Conservation (phyloP, 2,797 vertebrate genomes). For the Poecilia velifera region DNA sequence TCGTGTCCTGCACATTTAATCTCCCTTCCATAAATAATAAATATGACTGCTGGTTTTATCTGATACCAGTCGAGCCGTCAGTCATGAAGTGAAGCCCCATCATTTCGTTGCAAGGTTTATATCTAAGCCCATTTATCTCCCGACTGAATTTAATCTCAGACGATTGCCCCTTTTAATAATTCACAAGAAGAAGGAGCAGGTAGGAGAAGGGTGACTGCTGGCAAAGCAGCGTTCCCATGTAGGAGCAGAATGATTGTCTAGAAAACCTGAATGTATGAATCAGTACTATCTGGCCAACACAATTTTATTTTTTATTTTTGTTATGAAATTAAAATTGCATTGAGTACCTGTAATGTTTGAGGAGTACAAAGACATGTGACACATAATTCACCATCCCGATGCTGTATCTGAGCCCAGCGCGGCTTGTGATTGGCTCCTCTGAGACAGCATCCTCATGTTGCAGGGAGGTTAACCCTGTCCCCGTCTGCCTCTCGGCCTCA, state of each 20-base stretch:
- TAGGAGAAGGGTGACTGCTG: constrained; percentile 5
- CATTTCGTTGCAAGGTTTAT: constrained; percentile 45
- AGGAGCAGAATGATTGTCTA: neutral
- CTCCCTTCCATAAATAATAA: constrained; percentile 16
- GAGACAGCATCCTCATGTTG: constrained; percentile 48
- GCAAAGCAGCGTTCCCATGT: neutral
- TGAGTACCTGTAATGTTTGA: constrained; percentile 6
- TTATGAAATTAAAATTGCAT: neutral
- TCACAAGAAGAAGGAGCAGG: constrained; percentile 37
- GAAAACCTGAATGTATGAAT: constrained; percentile 1
- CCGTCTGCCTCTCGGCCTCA: constrained; percentile 5
- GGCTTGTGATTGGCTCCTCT: constrained; percentile 40
- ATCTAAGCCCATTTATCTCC: constrained; percentile 51
- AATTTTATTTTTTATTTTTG: neutral
- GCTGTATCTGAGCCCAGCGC: constrained; percentile 21
- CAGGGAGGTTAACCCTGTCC: constrained; percentile 9
- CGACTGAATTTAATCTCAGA: constrained; percentile 60
- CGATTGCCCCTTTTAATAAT: constrained; percentile 69
- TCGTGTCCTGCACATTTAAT: constrained; percentile 17
- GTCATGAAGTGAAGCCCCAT: constrained; percentile 27
- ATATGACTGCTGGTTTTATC: constrained; percentile 20
- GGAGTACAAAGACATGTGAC: constrained; percentile 7
- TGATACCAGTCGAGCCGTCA: constrained; percentile 29
- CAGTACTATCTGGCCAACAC: neutral
- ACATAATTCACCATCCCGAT: constrained; percentile 45